Conservation (phyloP, 1,140 invertebrate genomes). For the Pogonognathellus flavescens region DNA sequence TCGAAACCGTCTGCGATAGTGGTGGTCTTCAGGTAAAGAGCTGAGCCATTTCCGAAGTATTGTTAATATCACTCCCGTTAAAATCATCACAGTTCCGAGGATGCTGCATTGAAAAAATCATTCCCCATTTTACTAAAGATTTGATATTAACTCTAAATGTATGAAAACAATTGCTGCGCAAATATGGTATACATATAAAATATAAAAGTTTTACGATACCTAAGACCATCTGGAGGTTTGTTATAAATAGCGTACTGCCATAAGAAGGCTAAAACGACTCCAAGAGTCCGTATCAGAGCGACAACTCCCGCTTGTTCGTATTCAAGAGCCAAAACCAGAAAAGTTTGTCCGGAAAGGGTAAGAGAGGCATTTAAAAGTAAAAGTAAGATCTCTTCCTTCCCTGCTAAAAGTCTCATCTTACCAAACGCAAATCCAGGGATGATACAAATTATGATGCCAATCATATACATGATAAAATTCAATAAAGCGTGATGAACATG, state of each 20-base stretch:
- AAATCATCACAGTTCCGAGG: not conserved
- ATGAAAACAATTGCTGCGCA: too few species aligned
- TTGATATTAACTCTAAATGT: too few species aligned
- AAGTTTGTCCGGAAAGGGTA: not conserved
- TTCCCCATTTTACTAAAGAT: not conserved
- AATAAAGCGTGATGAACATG: constrained; percentile 51
- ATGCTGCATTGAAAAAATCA: constrained; percentile 9
- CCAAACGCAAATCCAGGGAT: not conserved
- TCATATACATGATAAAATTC: not conserved
- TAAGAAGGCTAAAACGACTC: not conserved
- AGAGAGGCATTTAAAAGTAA: not conserved
- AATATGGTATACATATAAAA: too few species aligned
- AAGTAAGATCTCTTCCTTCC: not conserved
- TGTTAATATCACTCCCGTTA: not conserved
- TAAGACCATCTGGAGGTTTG: not conserved
- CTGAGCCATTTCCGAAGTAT: constrained; percentile 18
- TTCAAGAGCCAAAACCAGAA: constrained; percentile 49
- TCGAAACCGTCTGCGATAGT: not conserved
- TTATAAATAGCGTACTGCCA: not conserved
- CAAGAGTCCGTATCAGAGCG: not conserved
- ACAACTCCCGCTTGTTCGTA: constrained; percentile 49
- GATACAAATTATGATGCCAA: not conserved
- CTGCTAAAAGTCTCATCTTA: not conserved
- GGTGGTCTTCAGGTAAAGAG: not conserved
- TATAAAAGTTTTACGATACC: too few species aligned